These are phyloP conservation scores for Tarsius wallacei DNA, from an alignment of 2,797 vertebrate genomes.

Conservation along the genomic window DNA sequence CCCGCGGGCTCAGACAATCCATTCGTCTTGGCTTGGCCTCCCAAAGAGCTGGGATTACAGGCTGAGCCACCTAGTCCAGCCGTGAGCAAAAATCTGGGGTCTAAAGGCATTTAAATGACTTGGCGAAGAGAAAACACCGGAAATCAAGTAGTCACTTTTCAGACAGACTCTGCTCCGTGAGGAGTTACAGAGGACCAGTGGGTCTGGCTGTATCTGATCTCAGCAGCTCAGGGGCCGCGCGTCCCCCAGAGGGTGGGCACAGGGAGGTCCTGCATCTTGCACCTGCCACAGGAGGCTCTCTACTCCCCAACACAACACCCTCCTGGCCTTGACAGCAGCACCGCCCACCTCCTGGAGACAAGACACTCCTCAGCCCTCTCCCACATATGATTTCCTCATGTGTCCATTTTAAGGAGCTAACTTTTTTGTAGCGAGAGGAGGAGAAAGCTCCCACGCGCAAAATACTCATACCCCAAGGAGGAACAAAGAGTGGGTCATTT, in stretches of 20 bases:
- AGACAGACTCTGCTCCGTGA: not conserved
- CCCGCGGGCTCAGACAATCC: too few species aligned
- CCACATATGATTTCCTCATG: slow-evolving; percentile 44
- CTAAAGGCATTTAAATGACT: not conserved
- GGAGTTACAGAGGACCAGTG: not conserved
- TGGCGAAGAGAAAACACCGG: not conserved
- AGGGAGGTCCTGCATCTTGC: not conserved
- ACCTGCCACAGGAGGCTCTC: not conserved
- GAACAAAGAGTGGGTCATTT: not conserved
- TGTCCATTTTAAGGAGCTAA: slow-evolving; percentile 50
- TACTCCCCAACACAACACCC: not conserved
- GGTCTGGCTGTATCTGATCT: not conserved
- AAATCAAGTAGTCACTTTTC: not conserved
- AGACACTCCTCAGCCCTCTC: not conserved
- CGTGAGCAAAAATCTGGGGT: not conserved
- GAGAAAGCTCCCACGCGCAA: slow-evolving; percentile 69
- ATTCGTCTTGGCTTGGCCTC: too few species aligned
- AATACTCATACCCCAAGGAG: slow-evolving; percentile 60
- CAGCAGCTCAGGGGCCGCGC: not conserved
- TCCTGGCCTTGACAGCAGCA: not conserved
- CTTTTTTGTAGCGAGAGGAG: not conserved
- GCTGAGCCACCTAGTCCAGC: too few species aligned
- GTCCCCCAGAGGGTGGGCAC: not conserved
- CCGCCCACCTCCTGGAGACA: not conserved
- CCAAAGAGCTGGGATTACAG: too few species aligned